Conservation (phyloP, 35 echinoderm and acorn worm genomes). For the Diadema setosum region DNA sequence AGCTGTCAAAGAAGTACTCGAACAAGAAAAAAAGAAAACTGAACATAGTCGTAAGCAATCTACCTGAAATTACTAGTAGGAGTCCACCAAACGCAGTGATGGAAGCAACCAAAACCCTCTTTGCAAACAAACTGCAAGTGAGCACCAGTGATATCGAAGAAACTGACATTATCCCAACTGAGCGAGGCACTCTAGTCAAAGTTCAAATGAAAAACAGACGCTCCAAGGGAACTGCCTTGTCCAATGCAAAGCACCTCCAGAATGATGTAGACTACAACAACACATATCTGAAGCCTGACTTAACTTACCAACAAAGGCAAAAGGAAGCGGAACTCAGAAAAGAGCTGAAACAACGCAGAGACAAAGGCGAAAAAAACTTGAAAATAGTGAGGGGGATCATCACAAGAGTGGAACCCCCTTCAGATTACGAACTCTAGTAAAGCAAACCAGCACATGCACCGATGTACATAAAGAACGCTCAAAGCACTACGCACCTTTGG, state of each 20-base stretch:
- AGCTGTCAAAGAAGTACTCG: not conserved
- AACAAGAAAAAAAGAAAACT: not conserved
- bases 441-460: not conserved
- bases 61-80: not conserved
- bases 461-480: slow-evolving; percentile 4
- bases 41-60: slow-evolving; percentile 13
- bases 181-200: slow-evolving; percentile 11
- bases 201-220: slow-evolving; percentile 15
- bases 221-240: not conserved
- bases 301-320: slow-evolving; percentile 1
- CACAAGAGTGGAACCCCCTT: not conserved
- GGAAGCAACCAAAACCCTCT: not conserved
- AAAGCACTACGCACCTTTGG: not conserved
- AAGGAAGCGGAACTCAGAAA: not conserved
- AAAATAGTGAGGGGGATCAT: not conserved
- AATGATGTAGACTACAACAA: not conserved
- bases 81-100: not conserved
- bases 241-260: not conserved
- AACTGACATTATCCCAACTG: slow-evolving; percentile 17
- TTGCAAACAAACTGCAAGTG: not conserved
- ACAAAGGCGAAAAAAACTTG: slow-evolving; percentile 8
- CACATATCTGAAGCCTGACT: slow-evolving; percentile 22
- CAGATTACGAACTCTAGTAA: not conserved
- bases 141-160: not conserved
- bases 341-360: not conserved